Percentiles rank a stretch among this genome's conserved stretches.
Evolutionary conservation across 2,888 invertebrate genomes (phyloP).

Genomic region (Halictus ligatus): DNA sequence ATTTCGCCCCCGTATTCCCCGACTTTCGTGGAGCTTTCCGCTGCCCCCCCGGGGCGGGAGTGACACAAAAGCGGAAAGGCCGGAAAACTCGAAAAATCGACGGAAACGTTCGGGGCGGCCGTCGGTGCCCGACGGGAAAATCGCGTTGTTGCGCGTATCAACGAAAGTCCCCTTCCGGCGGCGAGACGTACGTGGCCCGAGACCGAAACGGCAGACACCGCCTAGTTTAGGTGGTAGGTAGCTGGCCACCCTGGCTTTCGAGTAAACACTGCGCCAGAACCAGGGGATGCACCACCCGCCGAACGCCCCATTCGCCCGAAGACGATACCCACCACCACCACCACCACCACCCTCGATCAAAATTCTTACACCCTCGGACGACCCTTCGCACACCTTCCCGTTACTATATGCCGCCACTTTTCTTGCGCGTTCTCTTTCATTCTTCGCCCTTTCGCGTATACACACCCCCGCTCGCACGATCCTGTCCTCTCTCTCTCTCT

Average conservation of each 20-base stretch:
- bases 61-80: no score
- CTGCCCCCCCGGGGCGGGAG: no score
- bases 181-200: no score
- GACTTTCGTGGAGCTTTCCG: no score
- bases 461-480: neutral
- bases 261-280: slow-evolving; percentile 72
- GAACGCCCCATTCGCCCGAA: slow-evolving; percentile 58
- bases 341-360: neutral
- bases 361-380: slow-evolving; percentile 1
- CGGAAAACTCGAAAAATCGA: no score
- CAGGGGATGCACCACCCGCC: slow-evolving; percentile 67
- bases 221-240: slow-evolving; percentile 61
- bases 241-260: slow-evolving; percentile 58
- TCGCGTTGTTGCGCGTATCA: no score
- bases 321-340: slow-evolving; percentile 7
- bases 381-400: neutral
- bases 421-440: neutral
- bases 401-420: neutral
- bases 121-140: no score
- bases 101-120: no score
- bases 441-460: neutral
- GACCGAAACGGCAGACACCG: slow-evolving; percentile 54
- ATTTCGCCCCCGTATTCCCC: neutral
- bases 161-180: no score
- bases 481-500: neutral